phyloP scores from a whole-genome alignment of 2,888 invertebrate genomes.

The Aleiodes alternator region DNA sequence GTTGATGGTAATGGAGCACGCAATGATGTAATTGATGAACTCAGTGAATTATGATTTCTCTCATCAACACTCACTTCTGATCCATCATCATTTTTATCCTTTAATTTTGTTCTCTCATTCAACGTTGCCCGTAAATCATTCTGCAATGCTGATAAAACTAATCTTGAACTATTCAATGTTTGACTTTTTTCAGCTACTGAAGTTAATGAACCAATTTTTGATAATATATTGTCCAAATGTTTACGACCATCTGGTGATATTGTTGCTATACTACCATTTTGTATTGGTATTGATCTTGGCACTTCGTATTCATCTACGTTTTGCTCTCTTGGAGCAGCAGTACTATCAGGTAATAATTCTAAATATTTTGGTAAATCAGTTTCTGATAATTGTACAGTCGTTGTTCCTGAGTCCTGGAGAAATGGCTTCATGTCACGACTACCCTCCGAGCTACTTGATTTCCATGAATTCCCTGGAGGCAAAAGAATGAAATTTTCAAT shows the following conservation, averaged over 20 bases:
- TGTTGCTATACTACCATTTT: conserved; percentile 38
- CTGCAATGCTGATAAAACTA: conserved; percentile 61
- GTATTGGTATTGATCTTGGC: conserved; percentile 75
- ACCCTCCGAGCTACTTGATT: conserved; percentile 76
- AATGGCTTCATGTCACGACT: conserved; percentile 76
- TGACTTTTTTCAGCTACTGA: conserved; percentile 66
- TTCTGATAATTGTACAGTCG: conserved; percentile 55
- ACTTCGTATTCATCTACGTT: conserved; percentile 81
- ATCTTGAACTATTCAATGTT: conserved; percentile 63
- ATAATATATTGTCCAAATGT: conserved; percentile 51
- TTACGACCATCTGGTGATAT: conserved; percentile 48
- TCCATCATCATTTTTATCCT: conserved; percentile 58
- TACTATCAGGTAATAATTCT: conserved; percentile 80
- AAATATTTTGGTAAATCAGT: conserved; percentile 79
- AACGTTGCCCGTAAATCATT: conserved; percentile 66
- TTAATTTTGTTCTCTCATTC: conserved; percentile 63
- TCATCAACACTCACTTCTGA: conserved; percentile 65
- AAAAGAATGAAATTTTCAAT: conserved; percentile 24
- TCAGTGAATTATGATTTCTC: conserved; percentile 63
- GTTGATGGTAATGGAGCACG: conserved; percentile 59
- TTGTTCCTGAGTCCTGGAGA: conserved; percentile 69
- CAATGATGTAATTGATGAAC: conserved; percentile 60
- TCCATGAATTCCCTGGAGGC: conserved; percentile 76
- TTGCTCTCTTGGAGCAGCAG: conserved; percentile 71
- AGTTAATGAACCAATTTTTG: conserved; percentile 62